Evolutionary conservation across 2,888 invertebrate genomes (phyloP).

Genomic region (Abrostola triplasia): DNA sequence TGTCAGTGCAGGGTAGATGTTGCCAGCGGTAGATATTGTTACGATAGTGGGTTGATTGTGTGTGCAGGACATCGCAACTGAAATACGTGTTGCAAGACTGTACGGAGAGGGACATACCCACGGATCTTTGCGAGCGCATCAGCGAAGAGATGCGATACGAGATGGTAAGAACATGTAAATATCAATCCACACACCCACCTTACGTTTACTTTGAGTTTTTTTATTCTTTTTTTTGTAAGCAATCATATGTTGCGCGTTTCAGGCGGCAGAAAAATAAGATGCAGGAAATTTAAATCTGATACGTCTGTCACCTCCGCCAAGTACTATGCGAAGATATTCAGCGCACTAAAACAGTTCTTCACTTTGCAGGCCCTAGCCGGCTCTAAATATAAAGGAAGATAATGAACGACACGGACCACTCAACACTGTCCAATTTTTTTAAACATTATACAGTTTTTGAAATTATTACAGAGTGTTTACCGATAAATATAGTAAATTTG

Average conservation of each 20-base stretch:
- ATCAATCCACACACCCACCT: constrained; percentile 66
- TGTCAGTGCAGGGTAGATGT: background rate
- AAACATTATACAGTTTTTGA: constrained; percentile 51
- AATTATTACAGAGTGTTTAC: constrained; percentile 57
- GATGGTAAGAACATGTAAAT: constrained; percentile 91
- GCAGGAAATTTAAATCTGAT: constrained; percentile 84
- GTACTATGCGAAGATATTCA: constrained; percentile 84
- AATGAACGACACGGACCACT: constrained; percentile 55
- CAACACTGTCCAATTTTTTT: constrained; percentile 41
- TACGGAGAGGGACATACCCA: constrained; percentile 96
- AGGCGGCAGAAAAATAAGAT: constrained; percentile 87
- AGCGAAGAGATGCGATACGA: constrained; percentile 98
- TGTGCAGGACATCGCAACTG: constrained; percentile 92
- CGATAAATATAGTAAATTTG: constrained; percentile 66
- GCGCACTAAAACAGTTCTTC: constrained; percentile 86
- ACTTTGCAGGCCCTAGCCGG: constrained; percentile 85
- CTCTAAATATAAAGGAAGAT: constrained; percentile 85
- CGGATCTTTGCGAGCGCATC: constrained; percentile 95
- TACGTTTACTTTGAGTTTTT: constrained; percentile 53
- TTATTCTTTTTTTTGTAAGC: constrained; percentile 69
- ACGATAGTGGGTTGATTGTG: background rate
- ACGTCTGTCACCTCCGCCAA: constrained; percentile 81
- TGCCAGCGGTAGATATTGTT: background rate
- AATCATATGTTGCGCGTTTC: constrained; percentile 73
- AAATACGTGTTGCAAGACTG: constrained; percentile 96